phyloP scores from a whole-genome alignment of 1,140 invertebrate genomes.

The Bombus consobrinus region DNA sequence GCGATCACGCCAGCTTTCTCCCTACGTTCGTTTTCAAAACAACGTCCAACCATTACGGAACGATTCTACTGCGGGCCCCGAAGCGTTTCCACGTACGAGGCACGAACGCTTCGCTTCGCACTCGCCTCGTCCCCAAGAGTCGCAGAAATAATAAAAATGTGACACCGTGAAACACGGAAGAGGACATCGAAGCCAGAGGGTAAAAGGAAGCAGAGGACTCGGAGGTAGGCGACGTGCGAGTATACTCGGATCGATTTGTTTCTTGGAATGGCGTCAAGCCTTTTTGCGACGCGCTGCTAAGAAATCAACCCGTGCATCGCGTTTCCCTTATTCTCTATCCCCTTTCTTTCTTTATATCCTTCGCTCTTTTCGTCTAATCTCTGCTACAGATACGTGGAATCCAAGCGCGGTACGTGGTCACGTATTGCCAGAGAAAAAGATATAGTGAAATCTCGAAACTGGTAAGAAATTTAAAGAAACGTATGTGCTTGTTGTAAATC shows the following conservation, averaged over 20 bases:
- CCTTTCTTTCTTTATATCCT: not conserved
- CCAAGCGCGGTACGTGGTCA: not conserved
- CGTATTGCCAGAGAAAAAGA: not conserved
- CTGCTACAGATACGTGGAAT: constrained; percentile 6
- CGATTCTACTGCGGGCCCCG: not conserved
- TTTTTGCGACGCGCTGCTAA: constrained; percentile 61
- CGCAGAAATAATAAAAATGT: constrained; percentile 56
- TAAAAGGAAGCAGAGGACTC: not conserved
- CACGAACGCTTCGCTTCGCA: constrained; percentile 35
- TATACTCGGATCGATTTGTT: constrained; percentile 62
- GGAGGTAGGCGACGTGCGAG: constrained; percentile 39
- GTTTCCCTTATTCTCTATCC: not conserved
- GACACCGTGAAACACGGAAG: not conserved
- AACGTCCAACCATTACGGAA: constrained; percentile 39
- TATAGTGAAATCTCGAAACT: not conserved
- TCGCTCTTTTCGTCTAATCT: constrained; percentile 29
- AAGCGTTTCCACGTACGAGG: constrained; percentile 10
- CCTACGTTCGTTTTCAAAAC: constrained; percentile 23
- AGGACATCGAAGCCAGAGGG: constrained; percentile 11
- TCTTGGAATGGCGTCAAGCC: constrained; percentile 55
- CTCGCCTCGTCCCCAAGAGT: constrained; percentile 11
- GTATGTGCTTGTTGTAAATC: too few relatives aligned
- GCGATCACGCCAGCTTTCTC: not conserved
- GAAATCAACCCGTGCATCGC: constrained; percentile 61
- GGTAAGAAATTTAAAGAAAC: too few relatives aligned